Percentiles rank a stretch among this genome's conserved stretches.
These are phyloP conservation scores for Neolamprologus tretocephalus DNA, from an alignment of 2,113 vertebrate genomes.

Conservation along the genomic window DNA sequence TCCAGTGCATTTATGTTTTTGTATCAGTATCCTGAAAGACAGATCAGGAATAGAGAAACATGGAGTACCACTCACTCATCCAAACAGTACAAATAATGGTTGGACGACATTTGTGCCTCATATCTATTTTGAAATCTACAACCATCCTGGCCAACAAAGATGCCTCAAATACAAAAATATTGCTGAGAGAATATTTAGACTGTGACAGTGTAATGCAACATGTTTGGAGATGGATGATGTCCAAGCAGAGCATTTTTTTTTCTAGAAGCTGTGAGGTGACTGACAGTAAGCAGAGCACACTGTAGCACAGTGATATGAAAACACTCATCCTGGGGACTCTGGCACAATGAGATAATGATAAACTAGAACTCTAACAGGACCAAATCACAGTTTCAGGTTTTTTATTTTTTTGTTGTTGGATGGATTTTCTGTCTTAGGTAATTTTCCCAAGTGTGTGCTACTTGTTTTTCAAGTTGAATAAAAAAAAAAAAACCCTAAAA, in stretches of 20 bases:
- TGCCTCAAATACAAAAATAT: not conserved
- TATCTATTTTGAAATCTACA: not conserved
- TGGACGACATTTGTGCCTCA: not conserved
- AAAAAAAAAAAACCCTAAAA: fast-evolving
- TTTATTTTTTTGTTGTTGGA: not conserved
- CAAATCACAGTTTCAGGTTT: constrained; percentile 23
- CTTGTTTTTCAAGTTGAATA: not conserved
- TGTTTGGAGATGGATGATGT: constrained; percentile 36
- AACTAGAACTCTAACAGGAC: constrained; percentile 28
- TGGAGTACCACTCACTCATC: not conserved
- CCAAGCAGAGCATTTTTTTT: constrained; percentile 10
- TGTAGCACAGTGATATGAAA: constrained; percentile 39
- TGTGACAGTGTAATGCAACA: constrained; percentile 10
- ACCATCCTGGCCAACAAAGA: not conserved
- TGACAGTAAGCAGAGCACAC: constrained; percentile 44
- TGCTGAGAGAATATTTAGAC: not conserved
- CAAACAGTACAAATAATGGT: not conserved
- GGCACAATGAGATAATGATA: constrained; percentile 55
- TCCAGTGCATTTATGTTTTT: not conserved
- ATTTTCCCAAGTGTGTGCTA: constrained; percentile 23
- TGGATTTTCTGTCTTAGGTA: constrained; percentile 37
- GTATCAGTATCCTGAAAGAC: not conserved
- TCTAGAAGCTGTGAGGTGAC: constrained; percentile 23
- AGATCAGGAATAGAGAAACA: not conserved
- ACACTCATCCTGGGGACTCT: constrained; percentile 49